Base-by-base conservation (phyloP, 2,113 vertebrate genomes). In the Gasterosteus aculeatus region DNA sequence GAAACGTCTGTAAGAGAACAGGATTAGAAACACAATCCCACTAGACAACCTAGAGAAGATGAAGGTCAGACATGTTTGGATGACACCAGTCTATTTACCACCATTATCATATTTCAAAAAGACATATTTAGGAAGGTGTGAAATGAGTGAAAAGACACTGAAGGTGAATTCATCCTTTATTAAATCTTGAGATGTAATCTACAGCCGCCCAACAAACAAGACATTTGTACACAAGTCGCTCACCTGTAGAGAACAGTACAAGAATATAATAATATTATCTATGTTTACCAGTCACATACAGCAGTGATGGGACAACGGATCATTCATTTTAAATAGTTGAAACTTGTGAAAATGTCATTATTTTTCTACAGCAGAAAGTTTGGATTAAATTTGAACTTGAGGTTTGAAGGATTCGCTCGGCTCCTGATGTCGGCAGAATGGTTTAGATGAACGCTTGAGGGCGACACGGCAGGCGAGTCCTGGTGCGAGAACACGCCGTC, bases 151-250 rank as follows among this genome's bases (percentile, higher is more conserved):
- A 69, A 53, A n/a, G 38, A 33, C 54, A 33, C 0, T 44, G 46
- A 63, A 62, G 62, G 9, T 80, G 10, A 86, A 88, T 38, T 78
- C 51, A 72, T 60, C 53, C 58, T 93, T 94, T 94, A 94, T 91
- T 94, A 81, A 78, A 81, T 84, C 65, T 69, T 5, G 5, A 78
- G 47, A 44, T 78, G 70, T 75, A 49, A 47, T 76, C 72, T 81
- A 85, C 82, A 88, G 78, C 61, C 78, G 73, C 77, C 64, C 11
- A 65, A 88, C 78, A 8, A 81, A 89, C 78, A 63, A 77, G 65
- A 69, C 60, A 44, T 90, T 90, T 85, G 77, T 86, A 89, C 76
- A 84, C 68, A 80, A 47, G 71, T 58, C 6, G 39, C 60, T 38
- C 66, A 64, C 35, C 60, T 38, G 35, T 38, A 38, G 35, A 38